Conservation (phyloP, 2,888 invertebrate species). For the Bellardia bayeri region DNA sequence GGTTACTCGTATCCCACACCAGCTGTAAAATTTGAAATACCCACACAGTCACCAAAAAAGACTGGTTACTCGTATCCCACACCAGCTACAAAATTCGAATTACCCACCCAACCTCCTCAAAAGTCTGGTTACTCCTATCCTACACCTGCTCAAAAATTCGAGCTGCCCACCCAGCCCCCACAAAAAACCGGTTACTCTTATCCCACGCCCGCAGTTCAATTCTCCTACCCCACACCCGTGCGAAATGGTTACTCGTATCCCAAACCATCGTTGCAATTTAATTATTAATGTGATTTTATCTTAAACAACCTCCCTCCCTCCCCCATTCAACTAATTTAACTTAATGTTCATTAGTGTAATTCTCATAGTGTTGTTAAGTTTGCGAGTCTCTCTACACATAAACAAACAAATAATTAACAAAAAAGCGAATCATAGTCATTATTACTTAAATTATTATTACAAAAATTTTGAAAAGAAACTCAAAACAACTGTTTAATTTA, state of each 20-base stretch:
- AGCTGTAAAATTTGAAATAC: constrained; percentile 72
- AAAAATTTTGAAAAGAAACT: constrained; percentile 1
- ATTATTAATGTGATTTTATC: constrained; percentile 74
- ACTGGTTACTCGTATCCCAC: constrained; percentile 75
- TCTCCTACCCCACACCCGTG: constrained; percentile 70
- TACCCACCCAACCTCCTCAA: constrained; percentile 69
- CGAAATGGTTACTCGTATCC: constrained; percentile 78
- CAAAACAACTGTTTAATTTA: constrained; percentile 6
- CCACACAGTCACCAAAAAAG: constrained; percentile 64
- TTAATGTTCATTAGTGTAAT: constrained; percentile 47
- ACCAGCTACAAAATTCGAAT: constrained; percentile 74
- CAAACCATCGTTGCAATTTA: constrained; percentile 77
- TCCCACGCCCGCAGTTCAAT: constrained; percentile 75
- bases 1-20: constrained; percentile 77
- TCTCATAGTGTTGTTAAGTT: constrained; percentile 64
- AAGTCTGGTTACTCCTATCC: constrained; percentile 78
- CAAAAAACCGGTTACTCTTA: constrained; percentile 74
- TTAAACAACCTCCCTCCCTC: neutral
- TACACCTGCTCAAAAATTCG: constrained; percentile 70
- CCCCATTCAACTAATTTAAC: neutral
- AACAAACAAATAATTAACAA: constrained; percentile 10
- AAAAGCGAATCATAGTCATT: constrained; percentile 81
- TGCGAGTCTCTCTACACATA: constrained; percentile 47
- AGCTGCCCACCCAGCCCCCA: constrained; percentile 39
- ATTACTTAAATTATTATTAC: constrained; percentile 70